phyloP scores from a whole-genome alignment of 2,888 invertebrate genomes.

The Electrophaes corylata region DNA sequence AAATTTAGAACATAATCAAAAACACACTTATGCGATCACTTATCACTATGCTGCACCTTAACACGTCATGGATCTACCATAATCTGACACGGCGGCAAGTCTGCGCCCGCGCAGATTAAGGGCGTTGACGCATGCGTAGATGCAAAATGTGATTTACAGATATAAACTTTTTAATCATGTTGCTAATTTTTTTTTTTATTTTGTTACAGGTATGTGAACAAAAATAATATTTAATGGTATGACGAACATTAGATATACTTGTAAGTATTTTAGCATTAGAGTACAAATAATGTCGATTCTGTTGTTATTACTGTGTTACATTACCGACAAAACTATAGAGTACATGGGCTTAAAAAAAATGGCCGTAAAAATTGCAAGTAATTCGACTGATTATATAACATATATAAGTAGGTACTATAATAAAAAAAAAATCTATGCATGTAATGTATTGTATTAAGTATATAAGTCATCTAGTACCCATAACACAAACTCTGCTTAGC shows the following conservation, averaged over 20 bases:
- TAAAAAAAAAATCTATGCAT: too few relatives aligned
- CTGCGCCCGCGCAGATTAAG: slow-evolving; percentile 60
- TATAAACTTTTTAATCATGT: slow-evolving; percentile 2
- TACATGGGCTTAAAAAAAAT: too few relatives aligned
- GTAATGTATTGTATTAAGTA: too few relatives aligned
- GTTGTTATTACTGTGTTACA: too few relatives aligned
- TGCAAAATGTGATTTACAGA: slow-evolving; percentile 19
- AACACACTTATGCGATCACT: background rate
- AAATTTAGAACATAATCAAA: background rate
- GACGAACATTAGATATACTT: background rate
- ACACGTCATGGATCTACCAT: slow-evolving; percentile 50
- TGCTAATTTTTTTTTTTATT: slow-evolving; percentile 14
- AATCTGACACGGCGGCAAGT: slow-evolving; percentile 53
- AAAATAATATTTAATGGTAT: background rate
- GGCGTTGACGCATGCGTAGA: slow-evolving; percentile 51
- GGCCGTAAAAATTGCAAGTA: too few relatives aligned
- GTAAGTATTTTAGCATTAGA: too few relatives aligned
- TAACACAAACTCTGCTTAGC: too few relatives aligned
- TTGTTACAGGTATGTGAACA: slow-evolving; percentile 35
- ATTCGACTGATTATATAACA: too few relatives aligned
- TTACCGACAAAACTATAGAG: too few relatives aligned
- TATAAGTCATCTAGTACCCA: too few relatives aligned
- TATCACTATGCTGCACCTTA: slow-evolving; percentile 23
- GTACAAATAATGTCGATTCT: too few relatives aligned
- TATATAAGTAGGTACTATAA: too few relatives aligned